Evolutionary conservation across 2,797 vertebrate genomes (phyloP), one percentile per base, ranked within the genome.

Genomic region (Crocidura indochinensis): DNA sequence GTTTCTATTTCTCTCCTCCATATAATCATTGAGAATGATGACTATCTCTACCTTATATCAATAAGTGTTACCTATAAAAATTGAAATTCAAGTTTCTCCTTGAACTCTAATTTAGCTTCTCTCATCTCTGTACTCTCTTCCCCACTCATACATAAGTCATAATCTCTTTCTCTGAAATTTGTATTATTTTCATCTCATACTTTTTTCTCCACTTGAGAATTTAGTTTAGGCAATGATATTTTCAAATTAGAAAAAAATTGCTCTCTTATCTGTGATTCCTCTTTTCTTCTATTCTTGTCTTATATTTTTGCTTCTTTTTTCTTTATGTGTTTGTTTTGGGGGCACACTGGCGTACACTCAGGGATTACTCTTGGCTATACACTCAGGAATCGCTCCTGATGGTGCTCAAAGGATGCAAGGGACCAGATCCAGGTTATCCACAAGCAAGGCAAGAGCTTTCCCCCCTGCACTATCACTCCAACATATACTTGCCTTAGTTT

Each of bases 151-250:
- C 31, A 6, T 68, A 8, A 62, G 38, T 27, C 10, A 31, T 38
- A 38, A 9, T 60, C 17, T 92, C n/a, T 91, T 84, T 91, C 64
- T 92, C 68, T 83, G 80, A 81, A 60, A 72, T 2, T 56, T 8
- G 11, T 64, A 3, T 9, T 12, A 78, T 24, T 51, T 38, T 84
- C 15, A 72, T 10, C 6, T 75, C 12, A 10, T 17, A 46, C 8
- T 87, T 78, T 3, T 53, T 47, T 78, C 24, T 92, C 31, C 60
- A 72, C 17, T 65, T 65, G n/a, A 31, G 77, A 76, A 87, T 19
- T 5, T 65, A 64, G 19, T 38, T 17, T 17, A 73, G 47, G 74
- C 4, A n/a, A 81, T 15, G 31, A 27, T 83, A 67, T 80, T 53
- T 20, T n/a, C 51, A 76, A 83, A n/a, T 72, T 83, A 77, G 46